A percentile compares a stretch with the other conserved stretches of the same genome.
These are phyloP conservation scores for Pseudorhombus dupliciocellatus DNA, from an alignment of 2,113 vertebrate genomes.

Conservation along the genomic window DNA sequence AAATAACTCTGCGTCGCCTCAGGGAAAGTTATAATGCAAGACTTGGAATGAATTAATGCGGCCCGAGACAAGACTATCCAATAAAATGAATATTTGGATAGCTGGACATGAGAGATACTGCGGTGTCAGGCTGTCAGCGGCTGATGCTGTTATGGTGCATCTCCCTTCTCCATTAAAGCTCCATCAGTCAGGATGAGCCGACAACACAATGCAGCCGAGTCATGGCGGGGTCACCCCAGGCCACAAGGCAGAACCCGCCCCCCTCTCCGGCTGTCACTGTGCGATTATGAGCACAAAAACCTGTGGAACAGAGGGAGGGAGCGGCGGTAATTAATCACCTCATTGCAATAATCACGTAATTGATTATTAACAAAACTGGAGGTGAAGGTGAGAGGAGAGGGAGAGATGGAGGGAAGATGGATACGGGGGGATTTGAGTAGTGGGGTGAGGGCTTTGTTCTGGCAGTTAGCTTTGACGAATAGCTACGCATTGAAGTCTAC, in stretches of 20 bases:
- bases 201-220: conserved; percentile 51
- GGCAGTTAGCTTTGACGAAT: conserved; percentile 77
- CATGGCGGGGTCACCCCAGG: conserved; percentile 45
- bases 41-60: conserved; percentile 50
- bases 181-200: conserved; percentile 62
- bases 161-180: conserved; percentile 59
- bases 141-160: conserved; percentile 47
- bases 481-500: conserved; percentile 63
- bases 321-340: conserved; percentile 68
- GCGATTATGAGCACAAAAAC: conserved; percentile 52
- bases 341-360: conserved; percentile 74
- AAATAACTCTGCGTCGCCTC: conserved; percentile 54
- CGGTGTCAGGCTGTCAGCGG: conserved; percentile 54
- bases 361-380: conserved; percentile 74
- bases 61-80: conserved; percentile 43
- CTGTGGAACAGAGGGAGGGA: conserved; percentile 21
- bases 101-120: conserved; percentile 55
- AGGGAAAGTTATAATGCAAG: conserved; percentile 49
- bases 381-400: conserved; percentile 62
- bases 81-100: conserved; percentile 62
- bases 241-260: conserved; percentile 38
- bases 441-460: conserved; percentile 60
- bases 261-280: conserved; percentile 48
- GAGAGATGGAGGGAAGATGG: conserved; percentile 54
- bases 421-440: conserved; percentile 57